Conservation (phyloP, 2,113 vertebrate genomes). For the Orycteropus afer region DNA sequence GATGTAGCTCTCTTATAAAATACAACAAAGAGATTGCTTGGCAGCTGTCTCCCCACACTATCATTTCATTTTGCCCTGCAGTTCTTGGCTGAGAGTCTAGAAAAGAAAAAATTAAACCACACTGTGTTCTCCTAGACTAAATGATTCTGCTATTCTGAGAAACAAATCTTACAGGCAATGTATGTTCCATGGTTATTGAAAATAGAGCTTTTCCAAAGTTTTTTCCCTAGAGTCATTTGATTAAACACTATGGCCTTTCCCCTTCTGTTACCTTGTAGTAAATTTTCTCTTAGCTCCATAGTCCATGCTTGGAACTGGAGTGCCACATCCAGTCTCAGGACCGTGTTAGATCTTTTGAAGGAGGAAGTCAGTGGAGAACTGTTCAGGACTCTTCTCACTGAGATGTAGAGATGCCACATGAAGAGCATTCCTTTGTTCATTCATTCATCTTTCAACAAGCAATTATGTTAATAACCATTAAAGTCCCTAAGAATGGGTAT, state of each 20-base stretch:
- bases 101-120: constrained; percentile 44
- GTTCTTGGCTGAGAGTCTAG: constrained; percentile 75
- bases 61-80: constrained; percentile 71
- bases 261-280: no score
- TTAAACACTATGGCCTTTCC: constrained; percentile 14
- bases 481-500: not conserved
- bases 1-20: constrained; percentile 70
- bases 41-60: constrained; percentile 71
- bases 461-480: not conserved
- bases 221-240: not conserved
- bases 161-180: constrained; percentile 60
- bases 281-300: no score
- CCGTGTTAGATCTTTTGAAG: not conserved
- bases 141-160: constrained; percentile 61
- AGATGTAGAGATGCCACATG: not conserved
- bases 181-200: constrained; percentile 39
- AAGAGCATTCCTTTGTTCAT: not conserved
- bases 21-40: constrained; percentile 70
- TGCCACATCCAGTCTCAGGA: not conserved
- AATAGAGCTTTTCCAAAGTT: constrained; percentile 35
- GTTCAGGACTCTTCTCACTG: not conserved
- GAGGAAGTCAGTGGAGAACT: constrained; percentile 5
- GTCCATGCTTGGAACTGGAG: not conserved
- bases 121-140: constrained; percentile 57
- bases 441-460: not conserved